phyloP scores from a whole-genome alignment of 2,888 invertebrate species.

The Matsumyia berberina region DNA sequence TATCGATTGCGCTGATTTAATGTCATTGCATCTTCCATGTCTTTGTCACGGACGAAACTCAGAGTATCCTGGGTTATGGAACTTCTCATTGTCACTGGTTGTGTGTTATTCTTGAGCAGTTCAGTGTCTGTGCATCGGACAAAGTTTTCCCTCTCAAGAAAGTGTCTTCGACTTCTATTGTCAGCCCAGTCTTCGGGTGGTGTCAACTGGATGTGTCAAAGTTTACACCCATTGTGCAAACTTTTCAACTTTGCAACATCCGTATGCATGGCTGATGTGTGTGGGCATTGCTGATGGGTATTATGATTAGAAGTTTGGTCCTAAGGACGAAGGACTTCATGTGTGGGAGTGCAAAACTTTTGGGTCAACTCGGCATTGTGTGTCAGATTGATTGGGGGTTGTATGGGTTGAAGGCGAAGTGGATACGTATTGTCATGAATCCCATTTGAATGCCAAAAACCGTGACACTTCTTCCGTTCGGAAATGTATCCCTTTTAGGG shows the following conservation, averaged over 20 bases:
- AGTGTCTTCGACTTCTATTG: slow-evolving; percentile 63
- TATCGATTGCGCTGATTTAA: slow-evolving; percentile 72
- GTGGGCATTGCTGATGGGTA: slow-evolving; percentile 47
- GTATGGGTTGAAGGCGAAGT: slow-evolving; percentile 61
- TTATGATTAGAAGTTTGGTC: slow-evolving; percentile 68
- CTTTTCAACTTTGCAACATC: slow-evolving; percentile 65
- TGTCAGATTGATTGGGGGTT: slow-evolving; percentile 69
- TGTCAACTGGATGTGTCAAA: slow-evolving; percentile 75
- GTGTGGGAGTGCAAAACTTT: slow-evolving; percentile 48
- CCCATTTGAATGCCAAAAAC: slow-evolving; percentile 36
- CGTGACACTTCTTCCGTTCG: slow-evolving; percentile 55
- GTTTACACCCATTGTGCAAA: slow-evolving; percentile 72
- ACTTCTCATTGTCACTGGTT: slow-evolving; percentile 59
- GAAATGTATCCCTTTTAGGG: slow-evolving; percentile 25
- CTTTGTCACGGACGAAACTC: slow-evolving; percentile 31
- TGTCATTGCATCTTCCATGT: slow-evolving; percentile 27
- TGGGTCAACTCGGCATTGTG: slow-evolving; percentile 69
- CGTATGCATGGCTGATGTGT: slow-evolving; percentile 14
- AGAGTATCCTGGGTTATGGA: slow-evolving; percentile 32
- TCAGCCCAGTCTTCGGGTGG: slow-evolving; percentile 52
- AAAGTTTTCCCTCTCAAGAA: slow-evolving; percentile 64
- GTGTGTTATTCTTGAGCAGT: slow-evolving; percentile 59
- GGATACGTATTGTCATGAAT: slow-evolving; percentile 39
- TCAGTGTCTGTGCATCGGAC: slow-evolving; percentile 40
- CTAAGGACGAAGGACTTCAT: slow-evolving; percentile 7